These are phyloP conservation scores for Cryptomyrus ogoouensis DNA, from an alignment of 2,113 vertebrate genomes.

Conservation along the genomic window DNA sequence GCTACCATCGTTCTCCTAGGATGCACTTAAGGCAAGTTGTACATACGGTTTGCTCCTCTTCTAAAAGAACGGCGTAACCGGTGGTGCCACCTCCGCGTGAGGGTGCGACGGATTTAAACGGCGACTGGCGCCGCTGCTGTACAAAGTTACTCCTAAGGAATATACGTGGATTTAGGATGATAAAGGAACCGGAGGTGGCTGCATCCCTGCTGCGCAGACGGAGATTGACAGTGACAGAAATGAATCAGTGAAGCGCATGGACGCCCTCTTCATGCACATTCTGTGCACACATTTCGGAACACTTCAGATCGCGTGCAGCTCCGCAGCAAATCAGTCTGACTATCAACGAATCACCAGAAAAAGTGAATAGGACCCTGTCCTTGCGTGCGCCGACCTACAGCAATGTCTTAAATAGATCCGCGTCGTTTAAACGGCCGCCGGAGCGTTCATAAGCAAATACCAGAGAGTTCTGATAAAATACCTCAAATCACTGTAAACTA, in stretches of 20 bases:
- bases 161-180: background rate
- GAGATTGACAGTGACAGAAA: constrained; percentile 37
- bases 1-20: constrained; percentile 63
- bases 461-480: background rate
- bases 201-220: constrained; percentile 65
- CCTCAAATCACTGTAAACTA: constrained; percentile 34
- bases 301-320: constrained; percentile 38
- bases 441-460: background rate
- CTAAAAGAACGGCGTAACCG: constrained; percentile 45
- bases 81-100: constrained; percentile 27
- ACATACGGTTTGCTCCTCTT: constrained; percentile 66
- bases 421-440: background rate
- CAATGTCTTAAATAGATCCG: background rate
- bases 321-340: background rate
- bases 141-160: background rate
- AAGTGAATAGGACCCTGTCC: constrained; percentile 22
- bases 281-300: constrained; percentile 44
- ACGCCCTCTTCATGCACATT: constrained; percentile 46
- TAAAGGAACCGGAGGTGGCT: background rate
- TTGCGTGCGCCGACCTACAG: background rate
- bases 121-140: background rate
- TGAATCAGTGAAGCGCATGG: constrained; percentile 35
- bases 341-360: constrained; percentile 14
- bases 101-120: background rate
- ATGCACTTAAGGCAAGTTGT: constrained; percentile 59